phyloP scores from a whole-genome alignment of 2,113 vertebrate species.

The Malurus alboscapulatus region DNA sequence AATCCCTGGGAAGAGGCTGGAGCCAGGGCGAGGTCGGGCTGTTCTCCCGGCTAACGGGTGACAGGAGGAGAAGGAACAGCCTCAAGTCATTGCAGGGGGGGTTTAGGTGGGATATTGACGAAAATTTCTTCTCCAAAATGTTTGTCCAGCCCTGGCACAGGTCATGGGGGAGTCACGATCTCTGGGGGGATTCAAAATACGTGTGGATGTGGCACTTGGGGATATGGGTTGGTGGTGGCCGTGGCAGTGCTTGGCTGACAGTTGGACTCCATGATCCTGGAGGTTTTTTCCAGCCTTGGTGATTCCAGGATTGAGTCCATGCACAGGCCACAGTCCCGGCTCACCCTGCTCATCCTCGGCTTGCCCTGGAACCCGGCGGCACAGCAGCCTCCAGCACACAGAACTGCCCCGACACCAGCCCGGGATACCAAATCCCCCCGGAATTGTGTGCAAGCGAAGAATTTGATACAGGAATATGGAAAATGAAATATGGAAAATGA shows the following conservation, averaged over 20 bases:
- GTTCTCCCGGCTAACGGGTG: neutral
- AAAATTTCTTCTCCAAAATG: neutral
- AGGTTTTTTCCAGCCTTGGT: neutral
- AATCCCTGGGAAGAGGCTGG: fast-evolving
- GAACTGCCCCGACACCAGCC: neutral
- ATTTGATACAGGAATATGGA: no score
- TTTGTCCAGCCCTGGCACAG: neutral
- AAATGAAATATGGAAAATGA: no score
- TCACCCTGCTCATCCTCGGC: neutral
- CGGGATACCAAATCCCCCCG: neutral
- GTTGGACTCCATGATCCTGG: fast-evolving
- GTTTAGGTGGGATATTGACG: neutral
- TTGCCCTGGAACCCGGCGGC: fast-evolving
- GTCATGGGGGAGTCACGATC: neutral
- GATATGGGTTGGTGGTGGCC: fast-evolving
- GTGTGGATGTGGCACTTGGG: neutral
- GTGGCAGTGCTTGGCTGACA: neutral
- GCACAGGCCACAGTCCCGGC: fast-evolving
- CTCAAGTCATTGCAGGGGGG: no score
- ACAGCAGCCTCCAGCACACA: neutral
- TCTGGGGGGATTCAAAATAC: neutral
- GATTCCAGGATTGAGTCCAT: neutral
- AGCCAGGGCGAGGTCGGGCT: neutral
- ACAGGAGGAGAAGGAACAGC: neutral
- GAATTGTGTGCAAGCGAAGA: fast-evolving